phyloP scores from a whole-genome alignment of 1,140 invertebrate genomes.

The Lepidurus apus region DNA sequence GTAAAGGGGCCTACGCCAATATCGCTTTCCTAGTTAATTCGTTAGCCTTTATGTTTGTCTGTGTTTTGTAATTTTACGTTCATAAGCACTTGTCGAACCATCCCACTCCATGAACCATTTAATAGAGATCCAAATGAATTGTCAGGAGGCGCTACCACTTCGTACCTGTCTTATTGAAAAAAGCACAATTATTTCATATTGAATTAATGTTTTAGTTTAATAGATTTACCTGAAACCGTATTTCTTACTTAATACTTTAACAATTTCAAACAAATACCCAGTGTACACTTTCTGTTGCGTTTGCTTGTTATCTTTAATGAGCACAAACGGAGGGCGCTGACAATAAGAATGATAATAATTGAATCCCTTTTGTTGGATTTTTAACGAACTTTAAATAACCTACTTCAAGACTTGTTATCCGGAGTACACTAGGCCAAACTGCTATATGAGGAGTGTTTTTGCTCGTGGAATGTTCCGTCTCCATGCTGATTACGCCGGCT shows the following conservation, averaged over 20 bases:
- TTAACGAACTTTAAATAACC: too few relatives aligned
- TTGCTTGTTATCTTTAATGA: background rate
- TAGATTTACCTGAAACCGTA: background rate
- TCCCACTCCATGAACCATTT: background rate
- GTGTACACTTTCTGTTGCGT: background rate
- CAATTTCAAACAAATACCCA: background rate
- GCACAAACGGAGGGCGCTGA: background rate
- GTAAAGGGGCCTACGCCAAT: slow-evolving; percentile 26
- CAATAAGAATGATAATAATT: too few relatives aligned
- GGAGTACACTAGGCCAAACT: too few relatives aligned
- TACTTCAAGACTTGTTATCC: too few relatives aligned
- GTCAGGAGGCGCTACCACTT: background rate
- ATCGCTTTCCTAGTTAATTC: slow-evolving; percentile 8
- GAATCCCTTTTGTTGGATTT: too few relatives aligned
- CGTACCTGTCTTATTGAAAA: background rate
- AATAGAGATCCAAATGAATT: background rate
- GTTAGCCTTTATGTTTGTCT: background rate
- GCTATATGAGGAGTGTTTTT: too few relatives aligned
- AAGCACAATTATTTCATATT: background rate
- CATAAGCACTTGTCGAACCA: background rate
- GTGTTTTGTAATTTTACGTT: background rate
- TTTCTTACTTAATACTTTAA: background rate
- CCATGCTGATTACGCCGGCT: too few relatives aligned
- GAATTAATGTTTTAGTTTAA: background rate
- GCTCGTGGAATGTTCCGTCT: too few relatives aligned